Percentiles rank a stretch among this genome's conserved stretches.
These are phyloP conservation scores for Morus bassanus DNA, from an alignment of 2,797 vertebrate genomes.

Conservation along the genomic window DNA sequence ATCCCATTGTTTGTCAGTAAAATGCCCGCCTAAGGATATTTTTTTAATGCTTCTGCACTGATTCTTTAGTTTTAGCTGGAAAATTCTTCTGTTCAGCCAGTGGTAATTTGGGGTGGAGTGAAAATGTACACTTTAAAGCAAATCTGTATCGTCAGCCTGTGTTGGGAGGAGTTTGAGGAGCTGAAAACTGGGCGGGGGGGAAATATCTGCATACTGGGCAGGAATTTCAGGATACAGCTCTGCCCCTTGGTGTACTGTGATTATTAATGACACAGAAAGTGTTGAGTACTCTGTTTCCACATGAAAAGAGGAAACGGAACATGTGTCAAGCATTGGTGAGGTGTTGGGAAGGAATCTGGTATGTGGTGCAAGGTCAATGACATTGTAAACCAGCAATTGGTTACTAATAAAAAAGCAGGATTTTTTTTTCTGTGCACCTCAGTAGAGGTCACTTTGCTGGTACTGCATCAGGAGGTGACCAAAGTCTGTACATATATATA, in stretches of 20 bases:
- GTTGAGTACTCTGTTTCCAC: neutral
- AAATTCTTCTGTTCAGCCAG: neutral
- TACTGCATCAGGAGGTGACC: neutral
- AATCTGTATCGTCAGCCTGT: neutral
- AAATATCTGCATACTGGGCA: neutral
- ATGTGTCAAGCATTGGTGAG: neutral
- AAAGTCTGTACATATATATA: neutral
- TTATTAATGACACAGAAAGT: neutral
- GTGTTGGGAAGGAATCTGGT: neutral
- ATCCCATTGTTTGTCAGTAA: neutral
- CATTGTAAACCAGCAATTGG: neutral
- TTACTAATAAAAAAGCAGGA: neutral
- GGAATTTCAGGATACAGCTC: neutral
- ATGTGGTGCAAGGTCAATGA: neutral
- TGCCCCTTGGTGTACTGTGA: neutral
- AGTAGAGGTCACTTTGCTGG: neutral
- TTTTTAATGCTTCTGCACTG: neutral
- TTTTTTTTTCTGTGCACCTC: neutral
- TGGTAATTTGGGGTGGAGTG: neutral
- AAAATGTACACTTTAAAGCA: neutral
- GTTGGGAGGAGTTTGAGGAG: neutral
- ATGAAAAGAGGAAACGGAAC: neutral
- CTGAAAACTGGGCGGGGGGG: neutral
- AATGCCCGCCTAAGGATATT: neutral
- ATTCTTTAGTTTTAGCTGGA: neutral